phyloP scores from a whole-genome alignment of 2,888 invertebrate species.

The Drosophila algonquin region DNA sequence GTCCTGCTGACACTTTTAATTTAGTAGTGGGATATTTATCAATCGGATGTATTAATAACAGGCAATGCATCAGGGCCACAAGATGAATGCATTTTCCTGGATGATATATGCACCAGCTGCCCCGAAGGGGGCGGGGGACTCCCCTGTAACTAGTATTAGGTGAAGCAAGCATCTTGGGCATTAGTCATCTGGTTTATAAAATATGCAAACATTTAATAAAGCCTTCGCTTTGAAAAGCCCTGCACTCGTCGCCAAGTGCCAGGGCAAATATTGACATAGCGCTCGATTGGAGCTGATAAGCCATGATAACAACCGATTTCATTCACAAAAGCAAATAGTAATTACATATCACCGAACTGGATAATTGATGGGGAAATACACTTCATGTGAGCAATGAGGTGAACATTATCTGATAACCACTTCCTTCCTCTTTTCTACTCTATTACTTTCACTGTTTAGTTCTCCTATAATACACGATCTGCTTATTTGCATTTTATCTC shows the following conservation, averaged over 20 bases:
- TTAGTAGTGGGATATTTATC: constrained; percentile 67
- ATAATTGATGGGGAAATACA: not conserved
- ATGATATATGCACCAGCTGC: constrained; percentile 13
- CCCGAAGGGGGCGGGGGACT: not conserved
- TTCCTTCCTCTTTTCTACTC: not conserved
- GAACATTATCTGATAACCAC: not conserved
- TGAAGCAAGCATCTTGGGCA: not conserved
- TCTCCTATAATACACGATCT: no score
- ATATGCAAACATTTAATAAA: constrained; percentile 5
- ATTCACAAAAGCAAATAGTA: constrained; percentile 27
- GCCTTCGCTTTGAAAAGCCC: not conserved
- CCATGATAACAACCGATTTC: constrained; percentile 30
- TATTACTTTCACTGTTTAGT: not conserved
- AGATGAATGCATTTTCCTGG: constrained; percentile 35
- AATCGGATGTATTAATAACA: constrained; percentile 51
- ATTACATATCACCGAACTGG: not conserved
- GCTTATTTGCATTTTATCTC: not conserved
- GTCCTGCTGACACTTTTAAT: constrained; percentile 60
- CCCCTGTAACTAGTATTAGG: not conserved
- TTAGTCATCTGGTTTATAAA: constrained; percentile 6
- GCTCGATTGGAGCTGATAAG: constrained; percentile 36
- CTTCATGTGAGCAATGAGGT: not conserved
- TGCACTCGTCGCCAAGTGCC: constrained; percentile 24
- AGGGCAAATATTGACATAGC: constrained; percentile 35
- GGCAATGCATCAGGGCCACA: constrained; percentile 28